Base-by-base conservation (phyloP, 2,888 invertebrate species). In the Dryomyza anilis region DNA sequence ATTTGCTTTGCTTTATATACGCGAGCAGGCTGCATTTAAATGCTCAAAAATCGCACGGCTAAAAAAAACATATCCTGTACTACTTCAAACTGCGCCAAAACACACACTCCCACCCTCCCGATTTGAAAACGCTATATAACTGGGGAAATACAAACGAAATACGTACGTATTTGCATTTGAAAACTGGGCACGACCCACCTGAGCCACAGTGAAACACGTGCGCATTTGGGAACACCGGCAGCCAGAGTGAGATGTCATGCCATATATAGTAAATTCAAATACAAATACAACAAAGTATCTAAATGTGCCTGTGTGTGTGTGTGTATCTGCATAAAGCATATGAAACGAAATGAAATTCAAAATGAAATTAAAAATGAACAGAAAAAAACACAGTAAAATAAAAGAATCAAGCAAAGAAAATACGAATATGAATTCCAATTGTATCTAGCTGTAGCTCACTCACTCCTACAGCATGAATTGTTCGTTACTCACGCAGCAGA, bases 311-410 rank as follows among this genome's bases (percentile, higher is more conserved):
- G 50, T 25, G 27, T 46, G 46, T 45, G 59, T 58, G 39, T 53
- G 30, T 43, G 33, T 36, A 46, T 59, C 29, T 48, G 55, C 53
- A 21, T 46, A 25, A 21, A 45, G 10, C 25, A n/a, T 33, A 39
- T n/a, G 75, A 76, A 76, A 75, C 76, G 75, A 74, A 76, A 76
- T 74, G 75, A 74, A 74, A 75, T 72, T 73, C 43, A 76, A 77
- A 77, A 76, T 75, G 71, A 75, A 53, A 55, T 52, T 68, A 73
- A 71, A 70, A 53, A 19, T 29, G 52, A 43, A 61, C 52, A 61
- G 50, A 55, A n/a, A 19, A 46, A 8, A 19, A 19, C 46, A 46
- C n/a, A 46, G 50, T 36, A 53, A 30, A 29, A 30, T 16, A 33
- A 55, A 55, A 33, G 27, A 55, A 55, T 36, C 25, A n/a, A n/a